Evolutionary conservation across 2,113 vertebrate species (phyloP), one percentile per base, ranked within the genome.

Genomic region (Hystrix brachyura): DNA sequence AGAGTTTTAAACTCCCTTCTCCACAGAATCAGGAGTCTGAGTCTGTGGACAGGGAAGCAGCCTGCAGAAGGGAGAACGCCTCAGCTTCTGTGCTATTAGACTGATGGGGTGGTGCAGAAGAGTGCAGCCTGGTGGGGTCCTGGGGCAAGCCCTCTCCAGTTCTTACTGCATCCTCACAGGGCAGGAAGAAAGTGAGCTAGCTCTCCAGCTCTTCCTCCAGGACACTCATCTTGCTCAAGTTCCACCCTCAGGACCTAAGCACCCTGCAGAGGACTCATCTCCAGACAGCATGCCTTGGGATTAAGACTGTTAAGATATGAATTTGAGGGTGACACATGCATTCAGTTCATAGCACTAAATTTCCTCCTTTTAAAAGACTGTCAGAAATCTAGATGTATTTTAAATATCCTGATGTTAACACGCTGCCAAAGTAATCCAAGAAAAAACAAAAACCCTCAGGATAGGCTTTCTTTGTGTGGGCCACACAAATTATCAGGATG

Each of bases 61-160:
- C 34, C 21, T 9, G 9, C 25, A 34, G 71, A 10, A 38, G 32
- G n/a, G 18, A 76, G 38, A 19, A 60, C 11, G 13, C 17, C 10
- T 13, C 29, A 76, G 53, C 3, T 2, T 25, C 25, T 0, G 46
- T 3, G 46, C 32, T 5, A 2, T 0, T 43, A 7, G 18, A 4
- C 29, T 21, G 4, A 76, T 5, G 23, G 25, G 15, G 18, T 2
- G 32, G 21, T 2, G 13, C 29, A 23, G 7, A 0, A 9, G 34
- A 34, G 32, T 69, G 15, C 7, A 7, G 72, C 11, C 11, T 46
- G 10, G 43, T 71, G 72, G 9, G 25, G 46, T 67, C 21, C 7
- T 19, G 1, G 34, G 29, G 10, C 18, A 2, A 32, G 17, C 51
- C 43, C 53, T 34, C 25, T 0, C 8, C 9, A 21, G 57, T 84